Conservation (phyloP, 2,888 invertebrate genomes). For the Plebejus argus region DNA sequence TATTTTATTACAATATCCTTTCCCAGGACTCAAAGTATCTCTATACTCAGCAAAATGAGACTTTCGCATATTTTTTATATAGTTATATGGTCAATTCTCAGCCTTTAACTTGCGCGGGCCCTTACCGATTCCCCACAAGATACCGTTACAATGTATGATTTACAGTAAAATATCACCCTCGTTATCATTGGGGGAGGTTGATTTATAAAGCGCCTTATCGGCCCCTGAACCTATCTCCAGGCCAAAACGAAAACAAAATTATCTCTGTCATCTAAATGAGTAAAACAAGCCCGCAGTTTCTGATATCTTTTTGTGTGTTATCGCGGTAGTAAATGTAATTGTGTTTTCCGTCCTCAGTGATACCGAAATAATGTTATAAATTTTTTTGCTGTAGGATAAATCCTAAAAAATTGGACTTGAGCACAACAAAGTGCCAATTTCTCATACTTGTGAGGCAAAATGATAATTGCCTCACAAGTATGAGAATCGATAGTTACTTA, state of each 20-base stretch:
- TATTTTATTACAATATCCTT: too few relatives aligned
- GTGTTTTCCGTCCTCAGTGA: slow-evolving; percentile 20
- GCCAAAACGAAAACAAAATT: slow-evolving; percentile 52
- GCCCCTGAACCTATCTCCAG: slow-evolving; percentile 46
- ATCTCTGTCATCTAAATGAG: slow-evolving; percentile 50
- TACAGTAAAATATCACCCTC: slow-evolving; percentile 63
- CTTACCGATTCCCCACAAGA: slow-evolving; percentile 53
- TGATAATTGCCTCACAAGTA: too few relatives aligned
- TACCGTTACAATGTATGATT: slow-evolving; percentile 67
- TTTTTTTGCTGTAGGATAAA: not conserved
- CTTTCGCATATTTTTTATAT: too few relatives aligned
- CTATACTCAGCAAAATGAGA: too few relatives aligned
- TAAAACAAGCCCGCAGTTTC: slow-evolving; percentile 49
- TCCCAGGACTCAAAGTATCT: too few relatives aligned
- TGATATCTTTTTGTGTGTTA: slow-evolving; percentile 48
- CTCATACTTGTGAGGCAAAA: too few relatives aligned
- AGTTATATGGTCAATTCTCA: not conserved
- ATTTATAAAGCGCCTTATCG: slow-evolving; percentile 66
- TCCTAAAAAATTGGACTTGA: too few relatives aligned
- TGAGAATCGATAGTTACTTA: too few relatives aligned
- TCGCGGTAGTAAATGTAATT: slow-evolving; percentile 35
- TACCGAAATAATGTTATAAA: not conserved
- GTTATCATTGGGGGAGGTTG: slow-evolving; percentile 73
- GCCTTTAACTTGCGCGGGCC: not conserved
- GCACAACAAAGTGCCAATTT: too few relatives aligned